Evolutionary conservation across 2,797 vertebrate genomes (phyloP).

Genomic region (Pelobates cultripes): DNA sequence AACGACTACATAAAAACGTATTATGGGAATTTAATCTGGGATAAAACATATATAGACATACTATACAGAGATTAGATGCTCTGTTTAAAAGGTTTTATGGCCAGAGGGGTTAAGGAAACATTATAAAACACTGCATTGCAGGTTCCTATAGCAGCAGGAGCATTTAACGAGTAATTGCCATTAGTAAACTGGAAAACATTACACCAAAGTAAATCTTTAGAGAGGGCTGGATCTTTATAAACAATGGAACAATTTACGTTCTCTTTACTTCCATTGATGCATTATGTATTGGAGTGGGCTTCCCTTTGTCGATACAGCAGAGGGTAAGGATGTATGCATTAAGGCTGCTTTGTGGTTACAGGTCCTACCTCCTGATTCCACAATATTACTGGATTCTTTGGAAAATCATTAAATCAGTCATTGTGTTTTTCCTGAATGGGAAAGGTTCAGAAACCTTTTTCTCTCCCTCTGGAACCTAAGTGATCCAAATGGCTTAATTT

Average conservation of each 20-base stretch:
- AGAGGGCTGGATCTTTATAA: neutral
- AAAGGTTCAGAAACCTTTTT: neutral
- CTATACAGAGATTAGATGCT: too few relatives aligned
- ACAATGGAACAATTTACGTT: neutral
- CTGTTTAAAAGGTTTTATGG: too few relatives aligned
- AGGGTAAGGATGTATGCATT: constrained; percentile 1
- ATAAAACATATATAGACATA: too few relatives aligned
- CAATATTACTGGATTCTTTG: constrained; percentile 12
- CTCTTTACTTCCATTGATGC: neutral
- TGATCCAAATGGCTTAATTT: neutral
- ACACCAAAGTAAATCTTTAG: neutral
- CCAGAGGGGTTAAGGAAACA: too few relatives aligned
- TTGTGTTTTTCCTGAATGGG: neutral
- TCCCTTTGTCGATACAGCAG: neutral
- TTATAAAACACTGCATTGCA: too few relatives aligned
- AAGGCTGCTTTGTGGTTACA: constrained; percentile 13
- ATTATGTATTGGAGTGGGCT: neutral
- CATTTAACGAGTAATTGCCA: too few relatives aligned
- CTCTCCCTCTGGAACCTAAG: neutral
- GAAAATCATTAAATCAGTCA: constrained; percentile 12
- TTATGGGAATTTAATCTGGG: too few relatives aligned
- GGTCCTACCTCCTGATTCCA: neutral
- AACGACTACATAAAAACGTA: too few relatives aligned
- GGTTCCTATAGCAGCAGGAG: too few relatives aligned
- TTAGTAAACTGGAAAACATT: too few relatives aligned